Evolutionary conservation across 64 coral and sea anemone species (phyloP).

Genomic region (Montipora sp.): DNA sequence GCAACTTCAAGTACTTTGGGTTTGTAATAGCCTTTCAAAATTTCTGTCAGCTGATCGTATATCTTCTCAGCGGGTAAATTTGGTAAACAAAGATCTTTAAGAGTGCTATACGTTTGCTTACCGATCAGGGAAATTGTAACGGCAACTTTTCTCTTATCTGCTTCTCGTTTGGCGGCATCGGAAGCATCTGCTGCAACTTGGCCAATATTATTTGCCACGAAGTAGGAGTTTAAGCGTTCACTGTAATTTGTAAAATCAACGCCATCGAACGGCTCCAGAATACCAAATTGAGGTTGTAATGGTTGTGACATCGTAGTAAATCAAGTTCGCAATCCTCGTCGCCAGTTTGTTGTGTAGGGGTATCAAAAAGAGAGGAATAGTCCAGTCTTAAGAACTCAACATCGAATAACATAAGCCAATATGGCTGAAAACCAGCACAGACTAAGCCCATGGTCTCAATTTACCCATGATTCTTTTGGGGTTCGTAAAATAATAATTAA

Average conservation of each 20-base stretch:
- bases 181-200: constrained; percentile 40
- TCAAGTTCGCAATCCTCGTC: background rate
- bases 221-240: constrained; percentile 42
- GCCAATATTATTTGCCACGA: constrained; percentile 68
- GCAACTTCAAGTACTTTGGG: constrained; percentile 76
- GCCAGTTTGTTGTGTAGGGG: background rate
- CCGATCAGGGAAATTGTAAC: constrained; percentile 65
- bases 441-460: no score
- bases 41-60: constrained; percentile 46
- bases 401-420: no score
- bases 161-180: constrained; percentile 30
- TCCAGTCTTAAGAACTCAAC: no score
- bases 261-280: constrained; percentile 41
- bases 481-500: no score
- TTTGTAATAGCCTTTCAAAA: constrained; percentile 60
- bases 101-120: constrained; percentile 50
- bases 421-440: no score
- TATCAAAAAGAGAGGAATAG: no score
- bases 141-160: constrained; percentile 67
- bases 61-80: constrained; percentile 55
- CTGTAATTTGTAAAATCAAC: constrained; percentile 45
- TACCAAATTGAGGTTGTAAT: background rate
- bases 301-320: background rate
- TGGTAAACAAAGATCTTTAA: constrained; percentile 73
- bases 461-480: no score